Conservation (phyloP, 2,113 vertebrate species). For the Actinemys pallida region DNA sequence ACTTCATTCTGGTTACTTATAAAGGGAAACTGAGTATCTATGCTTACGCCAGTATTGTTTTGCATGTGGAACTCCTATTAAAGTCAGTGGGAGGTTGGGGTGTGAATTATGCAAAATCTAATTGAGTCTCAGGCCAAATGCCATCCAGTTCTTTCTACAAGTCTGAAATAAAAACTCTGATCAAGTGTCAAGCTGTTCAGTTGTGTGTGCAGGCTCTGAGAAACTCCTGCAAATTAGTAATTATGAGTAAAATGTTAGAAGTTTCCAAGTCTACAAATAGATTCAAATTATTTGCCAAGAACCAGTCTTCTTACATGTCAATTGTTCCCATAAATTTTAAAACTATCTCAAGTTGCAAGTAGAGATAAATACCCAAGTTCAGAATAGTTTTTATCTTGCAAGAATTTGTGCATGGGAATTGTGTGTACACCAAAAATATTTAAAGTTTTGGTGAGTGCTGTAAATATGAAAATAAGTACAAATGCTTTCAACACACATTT, state of each 20-base stretch:
- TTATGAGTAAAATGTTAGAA: not conserved
- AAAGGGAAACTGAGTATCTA: not conserved
- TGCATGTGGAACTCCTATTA: not conserved
- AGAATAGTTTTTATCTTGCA: not conserved
- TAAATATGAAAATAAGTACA: not conserved
- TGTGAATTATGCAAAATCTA: not conserved
- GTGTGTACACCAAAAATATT: not conserved
- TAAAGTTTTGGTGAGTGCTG: not conserved
- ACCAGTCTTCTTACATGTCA: not conserved
- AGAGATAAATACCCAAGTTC: not conserved
- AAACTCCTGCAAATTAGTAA: not conserved
- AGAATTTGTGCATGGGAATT: not conserved
- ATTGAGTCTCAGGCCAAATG: not conserved
- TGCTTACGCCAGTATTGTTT: slow-evolving; percentile 20
- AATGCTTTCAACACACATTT: slow-evolving; percentile 22
- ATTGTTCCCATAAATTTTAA: not conserved
- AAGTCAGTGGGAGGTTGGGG: slow-evolving; percentile 4
- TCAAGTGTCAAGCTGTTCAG: not conserved
- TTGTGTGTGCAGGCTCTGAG: not conserved
- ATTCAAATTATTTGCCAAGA: not conserved
- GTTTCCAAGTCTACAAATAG: not conserved
- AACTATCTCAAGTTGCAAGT: not conserved
- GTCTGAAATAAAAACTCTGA: not conserved
- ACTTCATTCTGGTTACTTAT: slow-evolving; percentile 40
- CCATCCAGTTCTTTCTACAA: not conserved